Evolutionary conservation across 1,140 invertebrate species (phyloP).

Genomic region (Periplaneta americana): DNA sequence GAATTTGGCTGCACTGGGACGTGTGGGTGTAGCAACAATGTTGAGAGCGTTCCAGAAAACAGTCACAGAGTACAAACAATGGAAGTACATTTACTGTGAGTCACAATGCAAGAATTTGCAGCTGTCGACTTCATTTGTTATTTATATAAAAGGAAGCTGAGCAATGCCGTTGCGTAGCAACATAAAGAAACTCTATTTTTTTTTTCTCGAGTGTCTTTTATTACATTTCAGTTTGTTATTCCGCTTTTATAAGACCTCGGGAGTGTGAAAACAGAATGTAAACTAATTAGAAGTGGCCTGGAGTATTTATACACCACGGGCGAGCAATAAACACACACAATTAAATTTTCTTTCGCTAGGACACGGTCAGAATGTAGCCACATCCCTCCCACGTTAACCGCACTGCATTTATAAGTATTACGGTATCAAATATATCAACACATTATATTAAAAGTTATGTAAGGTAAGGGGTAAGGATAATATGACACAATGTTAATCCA

Average conservation of each 20-base stretch:
- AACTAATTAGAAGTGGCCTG: not conserved
- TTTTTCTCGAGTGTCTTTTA: no score
- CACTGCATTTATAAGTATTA: no score
- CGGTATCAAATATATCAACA: no score
- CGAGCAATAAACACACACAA: no score
- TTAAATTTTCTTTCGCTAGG: no score
- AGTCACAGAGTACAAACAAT: conserved; percentile 19
- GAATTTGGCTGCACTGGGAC: not conserved
- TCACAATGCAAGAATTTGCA: not conserved
- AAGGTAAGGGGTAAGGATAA: no score
- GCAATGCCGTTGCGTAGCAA: not conserved
- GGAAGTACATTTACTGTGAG: not conserved
- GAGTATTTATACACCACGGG: not conserved
- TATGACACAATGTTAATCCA: no score
- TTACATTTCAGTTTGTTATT: not conserved
- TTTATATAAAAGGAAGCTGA: not conserved
- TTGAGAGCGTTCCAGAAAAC: conserved; percentile 19
- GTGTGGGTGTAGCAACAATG: not conserved
- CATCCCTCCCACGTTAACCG: no score
- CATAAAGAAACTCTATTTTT: not conserved
- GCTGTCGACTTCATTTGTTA: not conserved
- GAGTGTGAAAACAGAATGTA: not conserved
- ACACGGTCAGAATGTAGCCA: no score
- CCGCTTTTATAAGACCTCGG: not conserved
- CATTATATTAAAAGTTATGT: no score